A percentile compares a stretch with the other conserved stretches of the same genome.
Conservation (phyloP, 2,797 vertebrate species). For the Tauraco hartlaubi region DNA sequence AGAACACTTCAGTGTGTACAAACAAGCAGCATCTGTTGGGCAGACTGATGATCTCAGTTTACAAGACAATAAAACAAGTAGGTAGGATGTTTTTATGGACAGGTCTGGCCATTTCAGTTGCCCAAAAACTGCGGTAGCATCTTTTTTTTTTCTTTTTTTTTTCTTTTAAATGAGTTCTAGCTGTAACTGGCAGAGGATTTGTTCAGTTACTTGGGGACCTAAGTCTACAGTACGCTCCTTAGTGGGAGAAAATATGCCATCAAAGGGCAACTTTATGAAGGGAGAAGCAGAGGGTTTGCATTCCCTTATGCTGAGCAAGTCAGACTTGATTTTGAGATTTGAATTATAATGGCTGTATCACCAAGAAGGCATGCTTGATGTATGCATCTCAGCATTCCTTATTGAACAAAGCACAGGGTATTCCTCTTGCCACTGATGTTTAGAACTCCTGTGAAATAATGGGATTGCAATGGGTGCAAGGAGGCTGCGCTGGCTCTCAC, state of each 20-base stretch:
- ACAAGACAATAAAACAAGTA: neutral
- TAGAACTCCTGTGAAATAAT: neutral
- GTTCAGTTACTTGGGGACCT: neutral
- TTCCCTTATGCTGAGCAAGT: neutral
- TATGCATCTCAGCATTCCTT: neutral
- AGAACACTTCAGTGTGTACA: neutral
- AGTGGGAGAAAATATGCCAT: neutral
- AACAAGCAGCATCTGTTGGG: neutral
- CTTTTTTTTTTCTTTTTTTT: neutral
- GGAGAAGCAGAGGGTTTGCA: neutral
- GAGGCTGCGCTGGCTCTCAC: neutral
- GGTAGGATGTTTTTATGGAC: neutral
- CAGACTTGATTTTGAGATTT: neutral
- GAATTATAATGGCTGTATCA: neutral
- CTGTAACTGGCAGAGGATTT: neutral
- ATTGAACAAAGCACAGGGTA: neutral
- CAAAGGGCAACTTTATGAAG: neutral
- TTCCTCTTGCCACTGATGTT: neutral
- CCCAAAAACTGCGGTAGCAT: neutral
- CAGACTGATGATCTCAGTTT: neutral
- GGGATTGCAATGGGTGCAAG: accelerated
- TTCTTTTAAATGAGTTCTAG: neutral
- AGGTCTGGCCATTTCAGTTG: neutral
- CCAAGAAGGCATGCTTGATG: neutral
- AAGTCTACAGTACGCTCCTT: neutral